Conservation (phyloP, 2,888 invertebrate genomes). For the Parnassius apollo region DNA sequence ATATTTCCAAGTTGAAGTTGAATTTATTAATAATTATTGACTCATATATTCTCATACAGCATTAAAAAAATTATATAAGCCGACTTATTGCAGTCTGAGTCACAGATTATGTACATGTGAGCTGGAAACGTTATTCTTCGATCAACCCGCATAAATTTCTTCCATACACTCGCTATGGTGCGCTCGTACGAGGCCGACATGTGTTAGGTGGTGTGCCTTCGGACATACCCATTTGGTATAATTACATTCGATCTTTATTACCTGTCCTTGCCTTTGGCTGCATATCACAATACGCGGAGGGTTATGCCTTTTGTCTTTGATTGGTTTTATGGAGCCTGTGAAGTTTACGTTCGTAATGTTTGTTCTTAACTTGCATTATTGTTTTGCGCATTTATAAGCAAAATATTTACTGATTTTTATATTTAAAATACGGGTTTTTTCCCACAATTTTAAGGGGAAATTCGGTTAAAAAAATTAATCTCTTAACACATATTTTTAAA, state of each 20-base stretch:
- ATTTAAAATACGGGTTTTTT: no score
- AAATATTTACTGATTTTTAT: no score
- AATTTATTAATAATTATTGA: no score
- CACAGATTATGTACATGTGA: constrained; percentile 21
- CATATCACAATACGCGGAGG: constrained; percentile 45
- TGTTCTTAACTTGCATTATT: no score
- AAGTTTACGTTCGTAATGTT: constrained; percentile 20
- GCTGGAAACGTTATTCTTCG: constrained; percentile 42
- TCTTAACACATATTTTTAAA: no score
- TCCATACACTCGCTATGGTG: constrained; percentile 49
- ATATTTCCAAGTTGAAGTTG: no score
- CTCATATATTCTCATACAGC: no score
- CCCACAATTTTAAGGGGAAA: no score
- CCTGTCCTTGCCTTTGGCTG: constrained; percentile 68
- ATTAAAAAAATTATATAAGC: no score
- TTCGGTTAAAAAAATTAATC: no score
- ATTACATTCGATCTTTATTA: constrained; percentile 69
- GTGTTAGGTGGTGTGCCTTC: constrained; percentile 70
- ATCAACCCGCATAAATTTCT: constrained; percentile 68
- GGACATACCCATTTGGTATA: constrained; percentile 73
- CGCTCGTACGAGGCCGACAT: constrained; percentile 56
- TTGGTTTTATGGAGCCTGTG: constrained; percentile 30
- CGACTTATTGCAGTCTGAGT: constrained; percentile 13
- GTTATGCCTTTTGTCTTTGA: constrained; percentile 37
- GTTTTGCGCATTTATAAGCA: no score